phyloP scores from a whole-genome alignment of 2,113 vertebrate species.

The Cepphus grylle region DNA sequence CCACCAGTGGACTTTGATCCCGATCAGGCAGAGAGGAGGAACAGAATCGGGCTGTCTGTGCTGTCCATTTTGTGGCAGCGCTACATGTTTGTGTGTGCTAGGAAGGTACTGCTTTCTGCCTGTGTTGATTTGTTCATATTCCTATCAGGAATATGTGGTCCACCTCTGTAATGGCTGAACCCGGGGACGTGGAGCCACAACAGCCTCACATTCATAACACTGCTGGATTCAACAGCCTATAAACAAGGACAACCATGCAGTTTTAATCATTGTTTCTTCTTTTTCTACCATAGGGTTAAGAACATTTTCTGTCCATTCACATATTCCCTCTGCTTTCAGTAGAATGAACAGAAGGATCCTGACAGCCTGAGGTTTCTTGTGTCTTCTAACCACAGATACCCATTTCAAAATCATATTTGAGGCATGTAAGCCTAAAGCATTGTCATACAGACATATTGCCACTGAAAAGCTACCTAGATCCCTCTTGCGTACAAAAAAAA shows the following conservation, averaged over 20 bases:
- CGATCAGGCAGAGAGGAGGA: not conserved
- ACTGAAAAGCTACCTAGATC: not conserved
- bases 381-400: not conserved
- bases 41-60: not conserved
- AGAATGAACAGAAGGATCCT: not conserved
- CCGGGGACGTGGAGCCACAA: not conserved
- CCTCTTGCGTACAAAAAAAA: not conserved
- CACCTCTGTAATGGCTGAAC: not conserved
- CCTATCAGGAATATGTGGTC: not conserved
- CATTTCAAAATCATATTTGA: not conserved
- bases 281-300: not conserved
- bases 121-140: not conserved
- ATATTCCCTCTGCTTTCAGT: not conserved
- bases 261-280: not conserved
- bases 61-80: not conserved
- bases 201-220: not conserved
- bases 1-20: not conserved
- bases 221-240: not conserved
- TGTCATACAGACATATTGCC: not conserved
- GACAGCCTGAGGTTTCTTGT: not conserved
- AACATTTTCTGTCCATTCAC: not conserved
- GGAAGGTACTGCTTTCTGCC: not conserved
- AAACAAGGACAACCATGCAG: not conserved
- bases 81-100: not conserved
- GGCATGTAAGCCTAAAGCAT: not conserved